Evolutionary conservation across 1,140 invertebrate species (phyloP).

Genomic region (Euwallacea fornicatus): DNA sequence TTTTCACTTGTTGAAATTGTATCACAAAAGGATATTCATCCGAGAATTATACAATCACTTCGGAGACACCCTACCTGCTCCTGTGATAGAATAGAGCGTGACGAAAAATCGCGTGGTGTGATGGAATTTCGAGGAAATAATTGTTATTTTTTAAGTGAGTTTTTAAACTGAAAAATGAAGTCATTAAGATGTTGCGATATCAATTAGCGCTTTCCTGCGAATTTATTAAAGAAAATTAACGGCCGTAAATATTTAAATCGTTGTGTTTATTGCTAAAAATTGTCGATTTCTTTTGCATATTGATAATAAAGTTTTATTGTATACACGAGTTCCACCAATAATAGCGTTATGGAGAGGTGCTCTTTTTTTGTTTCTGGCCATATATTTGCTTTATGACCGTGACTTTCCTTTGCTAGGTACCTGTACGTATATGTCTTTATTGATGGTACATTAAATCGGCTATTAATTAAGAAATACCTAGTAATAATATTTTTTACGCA

Average conservation of each 20-base stretch:
- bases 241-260: constrained; percentile 3
- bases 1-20: no score
- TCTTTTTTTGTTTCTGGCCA: neutral
- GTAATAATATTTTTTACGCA: no score
- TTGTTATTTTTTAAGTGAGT: no score
- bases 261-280: constrained; percentile 8
- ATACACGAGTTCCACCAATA: neutral
- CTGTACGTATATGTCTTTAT: no score
- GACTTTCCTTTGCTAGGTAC: neutral
- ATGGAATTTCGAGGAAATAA: no score
- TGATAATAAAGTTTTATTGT: constrained; percentile 18
- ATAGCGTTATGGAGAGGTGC: neutral
- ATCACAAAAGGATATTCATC: no score
- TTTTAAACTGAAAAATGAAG: neutral
- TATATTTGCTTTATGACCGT: constrained; percentile 5
- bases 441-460: no score
- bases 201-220: constrained; percentile 19
- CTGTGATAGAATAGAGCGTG: no score
- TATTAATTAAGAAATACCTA: no score
- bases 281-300: constrained; percentile 10
- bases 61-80: no score
- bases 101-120: no score
- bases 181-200: neutral
- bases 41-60: no score
- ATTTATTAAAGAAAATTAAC: constrained; percentile 13